Evolutionary conservation across 2,888 invertebrate genomes (phyloP).

Genomic region (Callinectes sapidus): DNA sequence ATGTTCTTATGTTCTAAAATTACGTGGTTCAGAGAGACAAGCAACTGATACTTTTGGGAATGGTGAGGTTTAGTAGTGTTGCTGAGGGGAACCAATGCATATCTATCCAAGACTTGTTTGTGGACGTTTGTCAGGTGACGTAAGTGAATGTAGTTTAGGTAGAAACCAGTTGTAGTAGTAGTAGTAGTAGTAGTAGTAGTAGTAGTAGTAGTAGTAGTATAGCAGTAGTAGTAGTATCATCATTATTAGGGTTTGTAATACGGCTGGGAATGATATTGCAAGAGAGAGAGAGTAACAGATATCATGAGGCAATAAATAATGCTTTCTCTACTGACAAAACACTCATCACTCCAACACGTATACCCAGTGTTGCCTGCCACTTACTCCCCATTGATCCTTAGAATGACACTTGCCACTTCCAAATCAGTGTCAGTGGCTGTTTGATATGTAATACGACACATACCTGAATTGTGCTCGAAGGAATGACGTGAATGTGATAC

Average conservation of each 20-base stretch:
- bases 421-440: no score
- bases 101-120: neutral
- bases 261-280: no score
- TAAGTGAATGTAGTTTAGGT: neutral
- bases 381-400: neutral
- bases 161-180: neutral
- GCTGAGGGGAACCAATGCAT: no score
- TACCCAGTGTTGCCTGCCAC: neutral
- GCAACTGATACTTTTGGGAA: no score
- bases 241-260: neutral
- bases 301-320: neutral
- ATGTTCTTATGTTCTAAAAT: neutral
- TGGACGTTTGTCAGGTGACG: neutral
- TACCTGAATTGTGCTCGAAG: neutral
- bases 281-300: neutral
- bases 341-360: neutral
- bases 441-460: neutral
- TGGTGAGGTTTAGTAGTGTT: neutral
- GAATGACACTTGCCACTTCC: no score
- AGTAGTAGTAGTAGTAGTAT: neutral
- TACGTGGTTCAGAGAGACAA: neutral
- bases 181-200: neutral
- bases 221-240: neutral
- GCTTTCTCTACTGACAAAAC: neutral
- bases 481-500: neutral